Percentiles rank a stretch among this genome's conserved stretches.
Conservation (phyloP, 1,140 invertebrate genomes). For the Eueides isabella region DNA sequence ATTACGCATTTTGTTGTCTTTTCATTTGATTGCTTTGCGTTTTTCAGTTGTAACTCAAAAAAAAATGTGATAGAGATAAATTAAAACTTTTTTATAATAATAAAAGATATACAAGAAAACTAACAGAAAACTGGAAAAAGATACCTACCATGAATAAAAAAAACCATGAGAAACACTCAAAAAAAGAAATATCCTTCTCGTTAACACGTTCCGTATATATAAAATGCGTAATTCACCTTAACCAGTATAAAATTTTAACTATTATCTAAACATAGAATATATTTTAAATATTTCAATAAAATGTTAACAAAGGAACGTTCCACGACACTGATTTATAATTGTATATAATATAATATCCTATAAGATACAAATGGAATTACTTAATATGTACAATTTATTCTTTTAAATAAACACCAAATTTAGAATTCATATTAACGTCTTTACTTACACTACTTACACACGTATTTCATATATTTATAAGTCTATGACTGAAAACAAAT, state of each 20-base stretch:
- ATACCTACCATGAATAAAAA: too few species aligned
- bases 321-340: slow-evolving; percentile 65
- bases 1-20: slow-evolving; percentile 37
- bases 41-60: neutral
- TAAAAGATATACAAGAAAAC: neutral
- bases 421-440: slow-evolving; percentile 51
- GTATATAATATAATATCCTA: slow-evolving; percentile 55
- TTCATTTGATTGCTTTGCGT: neutral
- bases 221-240: slow-evolving; percentile 61
- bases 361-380: slow-evolving; percentile 67
- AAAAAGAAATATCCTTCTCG: too few species aligned
- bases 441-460: slow-evolving; percentile 52
- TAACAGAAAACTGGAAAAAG: too few species aligned
- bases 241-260: slow-evolving; percentile 53
- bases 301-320: slow-evolving; percentile 70
- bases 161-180: too few species aligned
- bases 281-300: slow-evolving; percentile 65
- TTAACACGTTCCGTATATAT: neutral
- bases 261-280: slow-evolving; percentile 63
- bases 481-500: slow-evolving; percentile 33
- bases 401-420: slow-evolving; percentile 53
- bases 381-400: slow-evolving; percentile 56
- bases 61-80: too few species aligned
- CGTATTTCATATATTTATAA: slow-evolving; percentile 41
- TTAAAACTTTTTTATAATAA: neutral